Evolutionary conservation across 2,113 vertebrate genomes (phyloP).

Genomic region (Embiotoca jacksoni): DNA sequence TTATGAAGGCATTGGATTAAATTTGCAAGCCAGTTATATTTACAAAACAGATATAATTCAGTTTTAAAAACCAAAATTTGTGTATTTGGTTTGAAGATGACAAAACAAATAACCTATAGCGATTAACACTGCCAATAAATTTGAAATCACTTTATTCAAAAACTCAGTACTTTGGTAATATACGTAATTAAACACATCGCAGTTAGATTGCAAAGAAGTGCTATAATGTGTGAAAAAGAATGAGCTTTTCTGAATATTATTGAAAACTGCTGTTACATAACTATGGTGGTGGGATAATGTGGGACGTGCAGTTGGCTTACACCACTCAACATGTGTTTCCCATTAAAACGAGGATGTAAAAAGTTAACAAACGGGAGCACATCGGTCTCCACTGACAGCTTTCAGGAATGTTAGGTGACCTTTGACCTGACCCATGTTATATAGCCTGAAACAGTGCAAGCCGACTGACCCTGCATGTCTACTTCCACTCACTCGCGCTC

Average conservation of each 20-base stretch:
- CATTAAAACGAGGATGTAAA: conserved; percentile 68
- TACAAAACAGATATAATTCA: no score
- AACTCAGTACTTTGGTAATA: no score
- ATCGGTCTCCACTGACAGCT: conserved; percentile 60
- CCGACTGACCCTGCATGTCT: conserved; percentile 22
- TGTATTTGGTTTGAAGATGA: no score
- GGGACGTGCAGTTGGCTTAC: conserved; percentile 8
- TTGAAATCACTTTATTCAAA: no score
- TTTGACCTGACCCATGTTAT: conserved; percentile 52
- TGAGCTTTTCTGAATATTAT: not conserved
- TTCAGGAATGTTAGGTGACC: conserved; percentile 65
- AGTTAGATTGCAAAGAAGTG: not conserved
- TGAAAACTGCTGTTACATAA: conserved; percentile 39
- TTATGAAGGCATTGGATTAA: no score
- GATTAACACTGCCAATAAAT: no score
- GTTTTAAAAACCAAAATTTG: no score
- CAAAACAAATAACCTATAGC: no score
- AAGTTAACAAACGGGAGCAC: conserved; percentile 64
- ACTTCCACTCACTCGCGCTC: not conserved
- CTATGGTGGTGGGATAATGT: conserved; percentile 28
- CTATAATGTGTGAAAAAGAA: not conserved
- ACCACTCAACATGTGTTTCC: conserved; percentile 60
- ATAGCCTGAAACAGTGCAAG: conserved; percentile 52
- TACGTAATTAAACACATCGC: no score
- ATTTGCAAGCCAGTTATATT: no score